A percentile compares a stretch with the other conserved stretches of the same genome.
Conservation (phyloP, 2,888 invertebrate species). For the Achlya flavicornis region DNA sequence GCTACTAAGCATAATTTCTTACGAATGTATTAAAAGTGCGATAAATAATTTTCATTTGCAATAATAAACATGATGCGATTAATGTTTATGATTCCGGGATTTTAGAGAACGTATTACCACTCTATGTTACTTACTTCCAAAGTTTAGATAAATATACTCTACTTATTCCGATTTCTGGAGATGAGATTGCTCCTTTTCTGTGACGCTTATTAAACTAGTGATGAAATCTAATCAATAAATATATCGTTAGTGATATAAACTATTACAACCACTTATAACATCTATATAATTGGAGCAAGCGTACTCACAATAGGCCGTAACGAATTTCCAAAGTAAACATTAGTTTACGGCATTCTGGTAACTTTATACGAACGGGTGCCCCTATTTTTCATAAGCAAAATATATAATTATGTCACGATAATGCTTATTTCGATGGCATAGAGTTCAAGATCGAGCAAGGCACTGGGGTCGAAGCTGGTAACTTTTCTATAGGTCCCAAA, state of each 20-base stretch:
- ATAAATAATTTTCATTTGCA: no score
- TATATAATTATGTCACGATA: constrained; percentile 13
- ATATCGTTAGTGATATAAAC: constrained; percentile 12
- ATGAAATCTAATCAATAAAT: background rate
- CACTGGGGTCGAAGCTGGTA: constrained; percentile 26
- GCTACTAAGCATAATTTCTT: no score
- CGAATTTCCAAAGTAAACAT: constrained; percentile 83
- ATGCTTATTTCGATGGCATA: constrained; percentile 29
- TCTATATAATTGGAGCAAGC: constrained; percentile 66
- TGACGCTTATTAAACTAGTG: no score
- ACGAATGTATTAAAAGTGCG: no score
- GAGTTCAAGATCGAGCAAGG: constrained; percentile 27
- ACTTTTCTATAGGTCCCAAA: constrained; percentile 54
- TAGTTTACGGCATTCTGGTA: constrained; percentile 70
- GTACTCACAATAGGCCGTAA: constrained; percentile 71
- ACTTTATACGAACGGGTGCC: constrained; percentile 77
- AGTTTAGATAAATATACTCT: no score
- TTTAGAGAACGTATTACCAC: no score
- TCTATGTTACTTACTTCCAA: no score
- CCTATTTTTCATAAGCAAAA: constrained; percentile 45
- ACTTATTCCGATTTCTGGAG: no score
- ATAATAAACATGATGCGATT: no score
- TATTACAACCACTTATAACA: constrained; percentile 52
- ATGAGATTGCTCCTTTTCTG: no score
- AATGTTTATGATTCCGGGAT: no score